A percentile compares a stretch with the other conserved stretches of the same genome.
Evolutionary conservation across 2,797 vertebrate genomes (phyloP).

Genomic region (Todus mexicanus): DNA sequence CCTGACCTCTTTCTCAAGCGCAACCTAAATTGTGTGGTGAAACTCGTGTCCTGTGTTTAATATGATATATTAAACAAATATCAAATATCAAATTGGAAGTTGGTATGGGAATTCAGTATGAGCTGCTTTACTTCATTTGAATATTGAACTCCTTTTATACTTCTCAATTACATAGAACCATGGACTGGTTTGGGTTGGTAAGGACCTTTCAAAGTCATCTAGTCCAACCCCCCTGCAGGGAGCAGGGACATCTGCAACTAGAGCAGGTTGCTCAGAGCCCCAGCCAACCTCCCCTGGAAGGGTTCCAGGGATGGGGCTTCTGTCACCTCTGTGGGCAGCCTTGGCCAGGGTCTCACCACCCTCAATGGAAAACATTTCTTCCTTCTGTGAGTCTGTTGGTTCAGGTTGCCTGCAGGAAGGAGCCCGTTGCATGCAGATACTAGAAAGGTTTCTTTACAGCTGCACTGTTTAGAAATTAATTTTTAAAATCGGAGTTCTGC

Average conservation of each 20-base stretch:
- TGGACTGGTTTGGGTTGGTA: neutral
- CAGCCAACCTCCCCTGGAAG: neutral
- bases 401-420: neutral
- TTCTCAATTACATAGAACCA: neutral
- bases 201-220: neutral
- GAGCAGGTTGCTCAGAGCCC: neutral
- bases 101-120: neutral
- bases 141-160: neutral
- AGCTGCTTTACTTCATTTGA: neutral
- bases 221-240: neutral
- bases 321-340: neutral
- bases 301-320: neutral
- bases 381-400: rapidly evolving
- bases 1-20: rapidly evolving
- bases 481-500: neutral
- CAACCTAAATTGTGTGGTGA: neutral
- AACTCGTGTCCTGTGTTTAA: neutral
- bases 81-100: neutral
- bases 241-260: neutral
- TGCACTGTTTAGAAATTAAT: neutral
- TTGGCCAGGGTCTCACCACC: neutral
- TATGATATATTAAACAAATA: neutral
- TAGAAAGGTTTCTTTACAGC: neutral
- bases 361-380: neutral
- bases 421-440: too few relatives aligned